Conservation (phyloP, 2,113 vertebrate genomes). For the Atrichornis clamosus region DNA sequence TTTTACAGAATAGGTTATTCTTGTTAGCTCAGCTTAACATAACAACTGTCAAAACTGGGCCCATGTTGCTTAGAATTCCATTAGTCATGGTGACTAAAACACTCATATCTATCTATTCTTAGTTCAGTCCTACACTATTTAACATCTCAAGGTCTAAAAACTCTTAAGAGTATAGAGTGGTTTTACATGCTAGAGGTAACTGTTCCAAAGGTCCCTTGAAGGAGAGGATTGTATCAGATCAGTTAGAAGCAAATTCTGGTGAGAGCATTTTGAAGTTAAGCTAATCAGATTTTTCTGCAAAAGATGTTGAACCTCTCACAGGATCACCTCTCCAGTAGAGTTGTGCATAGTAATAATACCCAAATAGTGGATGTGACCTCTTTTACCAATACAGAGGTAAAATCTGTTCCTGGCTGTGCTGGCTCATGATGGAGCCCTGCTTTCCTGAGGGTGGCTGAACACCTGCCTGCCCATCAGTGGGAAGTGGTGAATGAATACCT, state of each 20-base stretch:
- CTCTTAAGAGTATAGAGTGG: neutral
- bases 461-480: neutral
- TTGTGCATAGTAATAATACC: neutral
- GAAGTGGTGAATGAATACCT: neutral
- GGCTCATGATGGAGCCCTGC: accelerated
- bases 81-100: neutral
- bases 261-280: neutral
- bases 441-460: neutral
- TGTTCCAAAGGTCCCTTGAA: neutral
- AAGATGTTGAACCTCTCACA: neutral
- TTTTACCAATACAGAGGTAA: neutral
- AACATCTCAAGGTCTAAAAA: neutral
- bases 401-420: neutral
- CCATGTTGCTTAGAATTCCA: neutral
- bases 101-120: neutral
- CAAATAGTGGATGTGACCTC: neutral
- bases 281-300: neutral
- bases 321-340: neutral
- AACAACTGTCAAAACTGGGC: neutral
- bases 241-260: neutral
- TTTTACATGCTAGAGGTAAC: neutral
- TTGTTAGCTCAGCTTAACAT: neutral
- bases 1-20: neutral
- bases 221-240: neutral
- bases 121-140: neutral